Conservation (phyloP, 1,140 invertebrate genomes). For the Drosophila triauraria region DNA sequence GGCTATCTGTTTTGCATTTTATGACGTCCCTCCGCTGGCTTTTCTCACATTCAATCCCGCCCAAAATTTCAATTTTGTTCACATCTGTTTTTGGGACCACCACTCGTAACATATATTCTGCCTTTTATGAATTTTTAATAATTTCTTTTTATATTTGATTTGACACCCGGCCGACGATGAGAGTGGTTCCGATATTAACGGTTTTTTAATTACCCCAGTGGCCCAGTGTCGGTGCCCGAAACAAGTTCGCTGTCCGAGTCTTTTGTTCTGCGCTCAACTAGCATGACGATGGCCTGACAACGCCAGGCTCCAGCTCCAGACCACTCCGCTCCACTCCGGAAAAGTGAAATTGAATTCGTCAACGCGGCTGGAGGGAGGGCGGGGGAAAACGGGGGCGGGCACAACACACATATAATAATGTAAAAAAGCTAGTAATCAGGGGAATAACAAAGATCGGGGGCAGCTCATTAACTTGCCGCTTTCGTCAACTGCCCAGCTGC, state of each 20-base stretch:
- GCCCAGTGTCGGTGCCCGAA: slow-evolving; percentile 45
- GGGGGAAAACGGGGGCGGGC: slow-evolving; percentile 14
- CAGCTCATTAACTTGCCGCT: slow-evolving; percentile 82
- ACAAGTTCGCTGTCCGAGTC: slow-evolving; percentile 63
- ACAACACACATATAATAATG: slow-evolving; percentile 48
- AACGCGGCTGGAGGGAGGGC: slow-evolving; percentile 5
- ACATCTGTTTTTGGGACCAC: slow-evolving; percentile 23
- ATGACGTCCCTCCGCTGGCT: slow-evolving; percentile 60
- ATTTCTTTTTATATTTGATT: slow-evolving; percentile 82
- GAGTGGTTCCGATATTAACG: slow-evolving; percentile 75
- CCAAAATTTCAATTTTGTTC: slow-evolving; percentile 46
- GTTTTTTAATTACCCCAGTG: slow-evolving; percentile 73
- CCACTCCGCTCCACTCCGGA: slow-evolving; percentile 35
- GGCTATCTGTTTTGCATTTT: slow-evolving; percentile 72
- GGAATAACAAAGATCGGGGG: slow-evolving; percentile 68
- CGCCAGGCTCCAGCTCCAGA: slow-evolving; percentile 38
- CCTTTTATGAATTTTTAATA: slow-evolving; percentile 79
- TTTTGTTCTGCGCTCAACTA: slow-evolving; percentile 67
- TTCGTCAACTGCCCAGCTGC: slow-evolving; percentile 75
- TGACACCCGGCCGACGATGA: slow-evolving; percentile 67
- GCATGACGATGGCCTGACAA: slow-evolving; percentile 70
- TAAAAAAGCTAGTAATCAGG: slow-evolving; percentile 71
- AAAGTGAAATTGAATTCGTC: slow-evolving; percentile 77
- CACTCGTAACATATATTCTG: slow-evolving; percentile 19
- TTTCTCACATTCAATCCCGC: slow-evolving; percentile 74